Percentiles rank a stretch among this genome's conserved stretches.
phyloP scores from a whole-genome alignment of 2,888 invertebrate genomes.

The Cabera pusaria region DNA sequence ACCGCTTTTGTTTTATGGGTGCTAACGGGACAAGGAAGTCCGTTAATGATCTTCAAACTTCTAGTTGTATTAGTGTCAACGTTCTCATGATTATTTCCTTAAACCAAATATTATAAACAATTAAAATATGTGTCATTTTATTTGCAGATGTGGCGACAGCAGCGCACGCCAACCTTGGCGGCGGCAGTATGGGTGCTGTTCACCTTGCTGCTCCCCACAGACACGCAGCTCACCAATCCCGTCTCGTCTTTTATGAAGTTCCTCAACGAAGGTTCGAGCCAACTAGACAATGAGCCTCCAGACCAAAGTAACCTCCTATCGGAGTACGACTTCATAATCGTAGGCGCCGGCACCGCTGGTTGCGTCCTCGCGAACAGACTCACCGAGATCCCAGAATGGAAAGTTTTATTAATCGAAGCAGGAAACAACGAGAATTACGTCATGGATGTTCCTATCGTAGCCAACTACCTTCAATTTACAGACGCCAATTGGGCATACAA shows the following conservation, averaged over 20 bases:
- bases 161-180: conserved; percentile 43
- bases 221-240: conserved; percentile 58
- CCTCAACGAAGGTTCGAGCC: conserved; percentile 77
- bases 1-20: no score
- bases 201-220: conserved; percentile 44
- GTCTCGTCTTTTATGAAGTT: conserved; percentile 80
- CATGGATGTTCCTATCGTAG: conserved; percentile 90
- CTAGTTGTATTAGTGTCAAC: no score
- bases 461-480: conserved; percentile 88
- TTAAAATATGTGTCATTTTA: conserved; percentile 10
- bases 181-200: conserved; percentile 53
- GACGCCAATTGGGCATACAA: conserved; percentile 92
- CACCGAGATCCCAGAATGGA: conserved; percentile 87
- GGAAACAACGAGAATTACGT: conserved; percentile 87
- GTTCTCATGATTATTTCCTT: no score
- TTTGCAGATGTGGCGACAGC: conserved; percentile 67
- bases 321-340: conserved; percentile 90
- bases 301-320: conserved; percentile 74
- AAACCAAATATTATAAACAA: no score
- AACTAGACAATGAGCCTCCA: conserved; percentile 77
- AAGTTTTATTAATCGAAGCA: conserved; percentile 88
- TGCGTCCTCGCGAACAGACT: conserved; percentile 89
- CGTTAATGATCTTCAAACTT: no score
- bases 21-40: no score
- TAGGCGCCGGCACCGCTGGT: conserved; percentile 92